These are phyloP conservation scores for Passer domesticus DNA, from an alignment of 2,113 vertebrate genomes.

Conservation along the genomic window DNA sequence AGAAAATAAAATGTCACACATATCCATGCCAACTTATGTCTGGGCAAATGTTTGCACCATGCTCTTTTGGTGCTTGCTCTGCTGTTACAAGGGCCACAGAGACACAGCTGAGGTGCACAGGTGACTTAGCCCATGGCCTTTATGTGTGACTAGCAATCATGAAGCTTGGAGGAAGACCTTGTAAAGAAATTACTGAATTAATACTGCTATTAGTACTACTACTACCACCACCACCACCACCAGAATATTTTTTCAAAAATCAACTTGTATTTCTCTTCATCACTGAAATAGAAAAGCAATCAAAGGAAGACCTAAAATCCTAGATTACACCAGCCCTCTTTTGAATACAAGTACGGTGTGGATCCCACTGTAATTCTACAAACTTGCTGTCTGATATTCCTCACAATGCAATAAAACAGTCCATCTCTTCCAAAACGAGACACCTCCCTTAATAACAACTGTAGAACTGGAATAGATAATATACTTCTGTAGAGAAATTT, in stretches of 20 bases:
- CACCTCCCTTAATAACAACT: background rate
- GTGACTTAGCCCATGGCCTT: background rate
- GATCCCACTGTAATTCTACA: background rate
- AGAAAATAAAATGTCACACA: background rate
- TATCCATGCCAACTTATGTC: background rate
- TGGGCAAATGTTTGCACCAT: background rate
- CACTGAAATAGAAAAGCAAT: background rate
- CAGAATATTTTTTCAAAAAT: background rate
- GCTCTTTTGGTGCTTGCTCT: background rate
- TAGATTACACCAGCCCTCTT: background rate
- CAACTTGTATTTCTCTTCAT: background rate
- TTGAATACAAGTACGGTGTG: background rate
- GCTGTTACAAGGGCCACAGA: background rate
- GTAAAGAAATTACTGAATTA: background rate
- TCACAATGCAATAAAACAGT: background rate
- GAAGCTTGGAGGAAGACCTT: background rate
- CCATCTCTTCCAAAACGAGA: background rate
- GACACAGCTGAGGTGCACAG: background rate
- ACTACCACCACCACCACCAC: fast-evolving
- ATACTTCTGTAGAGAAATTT: background rate
- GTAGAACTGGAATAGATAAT: background rate
- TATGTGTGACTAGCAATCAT: background rate
- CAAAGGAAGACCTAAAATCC: background rate
- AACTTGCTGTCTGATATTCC: background rate
- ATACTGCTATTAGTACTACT: background rate